A percentile compares a stretch with the other conserved stretches of the same genome.
Evolutionary conservation across 2,113 vertebrate genomes (phyloP).

Genomic region (Chrysemys picta): DNA sequence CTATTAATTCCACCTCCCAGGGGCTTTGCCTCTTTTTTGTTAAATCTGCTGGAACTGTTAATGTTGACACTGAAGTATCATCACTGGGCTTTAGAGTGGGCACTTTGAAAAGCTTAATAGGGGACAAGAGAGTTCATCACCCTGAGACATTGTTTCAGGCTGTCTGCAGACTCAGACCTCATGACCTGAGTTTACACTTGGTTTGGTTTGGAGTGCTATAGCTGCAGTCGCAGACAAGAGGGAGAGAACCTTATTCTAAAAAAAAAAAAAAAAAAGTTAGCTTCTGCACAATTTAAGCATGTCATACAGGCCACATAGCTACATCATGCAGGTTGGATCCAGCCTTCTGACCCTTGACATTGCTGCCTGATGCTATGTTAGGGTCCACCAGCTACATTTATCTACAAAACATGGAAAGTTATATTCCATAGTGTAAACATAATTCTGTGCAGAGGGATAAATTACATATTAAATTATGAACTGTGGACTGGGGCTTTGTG

Average conservation of each 20-base stretch:
- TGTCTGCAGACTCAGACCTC: neutral
- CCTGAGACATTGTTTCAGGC: neutral
- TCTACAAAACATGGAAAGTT: neutral
- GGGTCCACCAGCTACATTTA: neutral
- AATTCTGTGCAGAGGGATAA: neutral
- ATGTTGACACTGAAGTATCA: neutral
- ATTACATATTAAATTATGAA: neutral
- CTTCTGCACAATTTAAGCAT: no score
- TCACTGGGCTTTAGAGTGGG: neutral
- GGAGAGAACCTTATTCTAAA: neutral
- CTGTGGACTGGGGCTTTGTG: neutral
- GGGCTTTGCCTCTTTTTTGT: neutral
- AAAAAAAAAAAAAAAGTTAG: neutral
- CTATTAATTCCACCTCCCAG: neutral
- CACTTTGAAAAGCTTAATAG: neutral
- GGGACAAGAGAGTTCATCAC: neutral
- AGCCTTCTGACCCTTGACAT: neutral
- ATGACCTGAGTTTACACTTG: neutral
- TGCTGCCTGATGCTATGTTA: neutral
- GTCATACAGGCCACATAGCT: no score
- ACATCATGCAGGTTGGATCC: neutral
- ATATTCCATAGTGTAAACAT: neutral
- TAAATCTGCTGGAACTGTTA: neutral
- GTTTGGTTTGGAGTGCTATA: neutral
- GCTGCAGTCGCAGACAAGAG: neutral